A percentile compares a stretch with the other conserved stretches of the same genome.
Evolutionary conservation across 1,140 invertebrate species (phyloP).

Genomic region (Plectrocnemia conspersa): DNA sequence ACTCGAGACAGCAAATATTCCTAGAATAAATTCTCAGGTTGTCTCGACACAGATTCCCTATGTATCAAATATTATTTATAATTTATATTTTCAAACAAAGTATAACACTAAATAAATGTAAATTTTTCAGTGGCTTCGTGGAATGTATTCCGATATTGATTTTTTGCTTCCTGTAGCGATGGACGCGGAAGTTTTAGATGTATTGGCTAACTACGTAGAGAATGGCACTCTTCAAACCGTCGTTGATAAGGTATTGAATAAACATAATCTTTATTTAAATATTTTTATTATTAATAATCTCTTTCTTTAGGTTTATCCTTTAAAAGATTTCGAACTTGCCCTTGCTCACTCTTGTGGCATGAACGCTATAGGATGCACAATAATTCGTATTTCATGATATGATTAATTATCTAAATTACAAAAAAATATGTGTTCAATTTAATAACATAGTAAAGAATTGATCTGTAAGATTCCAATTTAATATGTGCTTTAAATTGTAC

Average conservation of each 20-base stretch:
- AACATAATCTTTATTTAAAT: neutral
- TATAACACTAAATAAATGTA: neutral
- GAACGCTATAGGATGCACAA: slow-evolving; percentile 68
- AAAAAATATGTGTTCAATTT: no score
- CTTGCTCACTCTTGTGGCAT: slow-evolving; percentile 61
- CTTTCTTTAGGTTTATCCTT: slow-evolving; percentile 55
- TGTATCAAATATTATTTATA: neutral
- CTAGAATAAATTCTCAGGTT: no score
- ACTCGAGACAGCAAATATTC: no score
- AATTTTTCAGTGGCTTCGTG: slow-evolving; percentile 28
- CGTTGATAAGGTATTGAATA: slow-evolving; percentile 28
- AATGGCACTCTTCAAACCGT: slow-evolving; percentile 31
- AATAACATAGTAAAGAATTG: no score
- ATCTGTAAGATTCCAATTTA: no score
- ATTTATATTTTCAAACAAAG: slow-evolving; percentile 11
- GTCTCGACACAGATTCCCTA: neutral
- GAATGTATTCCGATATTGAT: slow-evolving; percentile 25
- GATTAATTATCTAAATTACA: no score
- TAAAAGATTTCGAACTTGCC: slow-evolving; percentile 65
- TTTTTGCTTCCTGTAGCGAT: slow-evolving; percentile 25
- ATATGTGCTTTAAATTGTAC: no score
- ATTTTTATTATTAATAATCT: slow-evolving; percentile 13
- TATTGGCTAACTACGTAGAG: slow-evolving; percentile 28
- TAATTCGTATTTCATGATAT: slow-evolving; percentile 59
- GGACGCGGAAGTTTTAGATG: slow-evolving; percentile 29